These are phyloP conservation scores for Darevskia mixta DNA, from an alignment of 2,797 vertebrate species.

Conservation along the genomic window DNA sequence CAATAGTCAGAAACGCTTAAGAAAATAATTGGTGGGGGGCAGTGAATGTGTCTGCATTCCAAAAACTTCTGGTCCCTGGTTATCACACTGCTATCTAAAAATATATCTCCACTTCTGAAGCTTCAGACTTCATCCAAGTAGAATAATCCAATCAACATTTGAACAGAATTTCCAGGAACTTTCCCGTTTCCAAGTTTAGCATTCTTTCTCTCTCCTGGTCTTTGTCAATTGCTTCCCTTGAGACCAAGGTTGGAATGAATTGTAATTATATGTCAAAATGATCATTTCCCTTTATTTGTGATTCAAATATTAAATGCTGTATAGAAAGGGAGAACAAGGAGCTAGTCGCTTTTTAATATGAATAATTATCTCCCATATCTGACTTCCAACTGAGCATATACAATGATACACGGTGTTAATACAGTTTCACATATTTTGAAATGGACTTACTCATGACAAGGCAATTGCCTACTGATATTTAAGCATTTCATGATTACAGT, in stretches of 20 bases:
- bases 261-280: too few species aligned
- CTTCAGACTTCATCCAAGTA: background rate
- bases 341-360: background rate
- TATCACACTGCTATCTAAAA: background rate
- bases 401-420: background rate
- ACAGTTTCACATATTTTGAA: background rate
- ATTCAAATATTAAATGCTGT: background rate
- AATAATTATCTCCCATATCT: background rate
- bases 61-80: background rate
- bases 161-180: background rate
- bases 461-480: background rate
- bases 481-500: background rate
- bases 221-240: too few species aligned
- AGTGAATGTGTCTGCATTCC: background rate
- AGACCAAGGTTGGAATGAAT: too few species aligned
- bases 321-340: background rate
- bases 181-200: background rate
- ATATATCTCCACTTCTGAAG: background rate
- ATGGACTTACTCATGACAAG: background rate
- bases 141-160: conserved; percentile 4
- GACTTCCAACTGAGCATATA: background rate
- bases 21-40: background rate
- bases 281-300: too few species aligned
- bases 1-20: background rate
- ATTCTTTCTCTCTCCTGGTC: background rate